Percentiles rank a stretch among this genome's conserved stretches.
phyloP scores from a whole-genome alignment of 2,888 invertebrate genomes.

The Papilio elwesi region DNA sequence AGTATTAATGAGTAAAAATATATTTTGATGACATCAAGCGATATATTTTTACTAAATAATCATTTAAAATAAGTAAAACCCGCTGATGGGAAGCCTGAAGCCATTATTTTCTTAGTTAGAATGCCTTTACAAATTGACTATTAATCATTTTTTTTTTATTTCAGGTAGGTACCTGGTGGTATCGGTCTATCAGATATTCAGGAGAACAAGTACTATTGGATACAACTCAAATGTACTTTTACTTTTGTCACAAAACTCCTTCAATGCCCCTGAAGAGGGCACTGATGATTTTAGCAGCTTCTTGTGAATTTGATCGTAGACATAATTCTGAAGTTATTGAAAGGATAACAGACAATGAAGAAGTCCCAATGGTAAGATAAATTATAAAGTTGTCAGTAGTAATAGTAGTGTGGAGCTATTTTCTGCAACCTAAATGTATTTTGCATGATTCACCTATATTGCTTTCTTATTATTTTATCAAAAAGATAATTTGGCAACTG shows the following conservation, averaged over 20 bases:
- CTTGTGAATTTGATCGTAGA: constrained; percentile 97
- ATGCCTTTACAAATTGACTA: constrained; percentile 20
- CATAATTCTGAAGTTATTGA: constrained; percentile 98
- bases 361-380: constrained; percentile 92
- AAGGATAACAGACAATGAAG: constrained; percentile 96
- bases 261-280: constrained; percentile 97
- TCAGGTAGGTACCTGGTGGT: constrained; percentile 98
- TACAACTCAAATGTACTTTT: constrained; percentile 98
- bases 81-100: no score
- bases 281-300: constrained; percentile 98
- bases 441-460: no score
- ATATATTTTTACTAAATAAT: no score
- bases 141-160: constrained; percentile 45
- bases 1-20: no score
- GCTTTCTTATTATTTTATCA: no score
- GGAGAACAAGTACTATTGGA: constrained; percentile 98
- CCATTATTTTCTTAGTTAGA: neutral
- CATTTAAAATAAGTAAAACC: no score
- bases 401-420: no score
- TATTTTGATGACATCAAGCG: no score
- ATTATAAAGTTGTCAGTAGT: no score
- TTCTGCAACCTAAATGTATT: no score
- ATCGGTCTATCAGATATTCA: constrained; percentile 97
- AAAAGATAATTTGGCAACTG: no score
- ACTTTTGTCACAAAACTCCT: constrained; percentile 97